These are phyloP conservation scores for Myotis findleyi DNA, from an alignment of 2,797 vertebrate species.

Conservation along the genomic window DNA sequence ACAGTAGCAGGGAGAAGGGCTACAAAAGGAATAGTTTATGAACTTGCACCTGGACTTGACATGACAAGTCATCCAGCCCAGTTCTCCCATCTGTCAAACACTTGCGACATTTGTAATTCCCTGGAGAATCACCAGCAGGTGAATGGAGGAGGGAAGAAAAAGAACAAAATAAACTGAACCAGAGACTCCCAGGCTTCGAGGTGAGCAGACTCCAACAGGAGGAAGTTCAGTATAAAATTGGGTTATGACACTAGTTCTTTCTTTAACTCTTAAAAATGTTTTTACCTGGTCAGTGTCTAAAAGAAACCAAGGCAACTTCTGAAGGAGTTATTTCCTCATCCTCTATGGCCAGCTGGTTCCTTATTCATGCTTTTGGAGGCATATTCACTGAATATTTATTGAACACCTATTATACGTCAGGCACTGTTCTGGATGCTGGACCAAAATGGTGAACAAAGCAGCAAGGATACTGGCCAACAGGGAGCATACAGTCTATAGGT, in stretches of 20 bases:
- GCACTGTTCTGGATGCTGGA: background rate
- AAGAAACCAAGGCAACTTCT: background rate
- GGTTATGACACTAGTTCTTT: background rate
- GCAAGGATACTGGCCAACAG: background rate
- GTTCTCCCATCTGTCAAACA: background rate
- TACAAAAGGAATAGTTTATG: background rate
- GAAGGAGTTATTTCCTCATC: background rate
- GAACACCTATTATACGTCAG: background rate
- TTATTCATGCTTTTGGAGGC: background rate
- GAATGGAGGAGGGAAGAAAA: background rate
- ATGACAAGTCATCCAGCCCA: background rate
- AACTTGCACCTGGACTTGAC: background rate
- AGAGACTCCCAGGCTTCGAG: background rate
- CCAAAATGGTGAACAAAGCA: background rate
- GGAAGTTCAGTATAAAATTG: background rate
- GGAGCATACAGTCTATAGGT: background rate
- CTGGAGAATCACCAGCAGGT: slow-evolving; percentile 41
- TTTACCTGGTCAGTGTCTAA: background rate
- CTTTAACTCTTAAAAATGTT: background rate
- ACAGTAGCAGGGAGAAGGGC: background rate
- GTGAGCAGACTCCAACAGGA: background rate
- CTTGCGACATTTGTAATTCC: background rate
- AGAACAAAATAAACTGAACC: background rate
- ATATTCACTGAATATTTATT: background rate
- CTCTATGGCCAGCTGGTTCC: background rate